Evolutionary conservation across 1,140 invertebrate species (phyloP).

Genomic region (Schlechtendalia chinensis): DNA sequence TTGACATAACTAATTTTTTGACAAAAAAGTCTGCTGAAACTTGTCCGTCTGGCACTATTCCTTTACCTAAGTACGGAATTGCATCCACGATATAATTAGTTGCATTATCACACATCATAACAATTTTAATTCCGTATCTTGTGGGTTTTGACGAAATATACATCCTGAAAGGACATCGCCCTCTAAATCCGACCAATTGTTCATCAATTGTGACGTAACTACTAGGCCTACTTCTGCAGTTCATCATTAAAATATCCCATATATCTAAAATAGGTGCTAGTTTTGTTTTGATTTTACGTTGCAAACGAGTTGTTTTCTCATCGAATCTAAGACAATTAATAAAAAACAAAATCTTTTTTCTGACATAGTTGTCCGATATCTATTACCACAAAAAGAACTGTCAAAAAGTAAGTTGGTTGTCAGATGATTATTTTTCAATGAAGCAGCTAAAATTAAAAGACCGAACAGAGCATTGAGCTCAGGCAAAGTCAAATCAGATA

Average conservation of each 20-base stretch:
- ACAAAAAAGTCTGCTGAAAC: constrained; percentile 52
- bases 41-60: constrained; percentile 21
- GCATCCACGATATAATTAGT: constrained; percentile 55
- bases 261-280: constrained; percentile 53
- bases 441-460: no score
- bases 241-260: constrained; percentile 53
- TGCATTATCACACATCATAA: constrained; percentile 54
- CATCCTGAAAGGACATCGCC: constrained; percentile 56
- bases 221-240: constrained; percentile 53
- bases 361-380: constrained; percentile 54
- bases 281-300: constrained; percentile 52
- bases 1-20: constrained; percentile 53
- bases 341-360: constrained; percentile 56
- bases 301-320: constrained; percentile 53
- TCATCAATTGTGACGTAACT: constrained; percentile 55
- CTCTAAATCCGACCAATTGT: constrained; percentile 56
- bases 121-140: constrained; percentile 59
- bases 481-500: constrained; percentile 31
- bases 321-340: constrained; percentile 55
- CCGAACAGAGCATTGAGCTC: no score
- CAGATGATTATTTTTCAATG: no score
- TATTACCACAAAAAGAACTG: no score
- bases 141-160: constrained; percentile 58
- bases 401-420: no score
- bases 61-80: constrained; percentile 56